Evolutionary conservation across 2,888 invertebrate genomes (phyloP), one percentile per base, ranked within the genome.

Genomic region (Phragmatobia fuliginosa): DNA sequence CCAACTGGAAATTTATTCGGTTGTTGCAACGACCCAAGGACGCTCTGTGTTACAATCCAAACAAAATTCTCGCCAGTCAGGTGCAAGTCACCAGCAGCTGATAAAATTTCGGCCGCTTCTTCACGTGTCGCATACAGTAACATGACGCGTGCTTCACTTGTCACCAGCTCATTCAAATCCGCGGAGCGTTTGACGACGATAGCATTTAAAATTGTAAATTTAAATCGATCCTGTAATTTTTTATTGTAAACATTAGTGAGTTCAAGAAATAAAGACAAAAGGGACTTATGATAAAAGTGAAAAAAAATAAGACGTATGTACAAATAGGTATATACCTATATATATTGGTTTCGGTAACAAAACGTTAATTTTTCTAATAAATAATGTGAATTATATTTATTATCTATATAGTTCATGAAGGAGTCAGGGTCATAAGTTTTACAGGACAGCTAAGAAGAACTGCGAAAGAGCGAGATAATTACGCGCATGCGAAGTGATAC

Each of bases 11-110:
- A 98, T 88, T 98, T 94, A 83, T 94, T 93, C 5, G 94, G 91
- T 77, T 92, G 93, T 72, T 97, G 97, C 86, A 97, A 96, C 81
- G 97, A 97, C 84, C 98, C 98, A 72, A 99, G 97, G 79, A 98
- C 98, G 88, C 98, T 98, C 91, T 99, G 99, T 65, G 99, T 99
- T 31, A 98, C 99, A 71, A 99, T 98, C 99, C 99, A 99, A 16
- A 99, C 98, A 91, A 99, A 99, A 91, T 98, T 98, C 91, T 98
- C 98, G 14, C 98, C 98, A 7, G 97, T 98, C 75, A 98, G 96
- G 80, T 97, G 97, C 82, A 97, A 95, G 82, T 97, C 97, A 70
- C 96, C 96, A 5, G 98, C 98, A 41, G 97, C 97, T 45, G 96
- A 95, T 82, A 99, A 95, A 80, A 99, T 98, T 85, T 97, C 96